Conservation (phyloP, 2,797 vertebrate species). For the Hylomyscus alleni region DNA sequence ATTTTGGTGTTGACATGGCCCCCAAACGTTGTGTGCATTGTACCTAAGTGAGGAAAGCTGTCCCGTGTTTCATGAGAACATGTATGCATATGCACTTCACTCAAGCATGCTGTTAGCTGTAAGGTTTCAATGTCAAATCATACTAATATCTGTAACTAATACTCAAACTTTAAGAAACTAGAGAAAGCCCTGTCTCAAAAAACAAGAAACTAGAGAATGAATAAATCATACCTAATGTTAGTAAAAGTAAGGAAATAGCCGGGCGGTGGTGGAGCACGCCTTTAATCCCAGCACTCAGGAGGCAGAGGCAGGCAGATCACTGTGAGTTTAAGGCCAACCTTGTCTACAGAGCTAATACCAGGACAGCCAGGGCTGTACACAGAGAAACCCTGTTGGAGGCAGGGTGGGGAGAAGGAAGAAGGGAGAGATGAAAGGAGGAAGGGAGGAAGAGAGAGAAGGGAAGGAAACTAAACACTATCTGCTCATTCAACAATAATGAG, state of each 20-base stretch:
- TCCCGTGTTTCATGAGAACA: conserved; percentile 23
- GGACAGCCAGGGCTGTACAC: neutral
- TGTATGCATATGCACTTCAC: conserved; percentile 29
- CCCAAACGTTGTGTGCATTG: conserved; percentile 7
- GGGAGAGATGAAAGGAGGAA: neutral
- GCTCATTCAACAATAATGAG: conserved; percentile 6
- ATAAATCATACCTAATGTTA: conserved; percentile 17
- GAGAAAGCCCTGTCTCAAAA: neutral
- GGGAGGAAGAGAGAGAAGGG: neutral
- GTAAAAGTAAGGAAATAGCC: conserved; percentile 21
- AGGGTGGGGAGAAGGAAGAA: neutral
- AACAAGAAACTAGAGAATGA: conserved; percentile 37
- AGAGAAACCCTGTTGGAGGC: neutral
- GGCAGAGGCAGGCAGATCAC: neutral
- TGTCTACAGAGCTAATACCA: neutral
- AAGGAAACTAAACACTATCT: neutral
- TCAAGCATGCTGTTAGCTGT: conserved; percentile 10
- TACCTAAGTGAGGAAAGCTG: conserved; percentile 31
- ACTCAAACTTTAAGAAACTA: conserved; percentile 34
- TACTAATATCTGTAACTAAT: neutral
- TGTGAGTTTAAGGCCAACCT: neutral
- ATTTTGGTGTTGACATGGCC: conserved; percentile 16
- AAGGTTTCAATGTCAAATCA: conserved; percentile 30
- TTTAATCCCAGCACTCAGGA: neutral
- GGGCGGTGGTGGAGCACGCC: neutral